phyloP scores from a whole-genome alignment of 2,888 invertebrate species.

The Dastarcus helophoroides region DNA sequence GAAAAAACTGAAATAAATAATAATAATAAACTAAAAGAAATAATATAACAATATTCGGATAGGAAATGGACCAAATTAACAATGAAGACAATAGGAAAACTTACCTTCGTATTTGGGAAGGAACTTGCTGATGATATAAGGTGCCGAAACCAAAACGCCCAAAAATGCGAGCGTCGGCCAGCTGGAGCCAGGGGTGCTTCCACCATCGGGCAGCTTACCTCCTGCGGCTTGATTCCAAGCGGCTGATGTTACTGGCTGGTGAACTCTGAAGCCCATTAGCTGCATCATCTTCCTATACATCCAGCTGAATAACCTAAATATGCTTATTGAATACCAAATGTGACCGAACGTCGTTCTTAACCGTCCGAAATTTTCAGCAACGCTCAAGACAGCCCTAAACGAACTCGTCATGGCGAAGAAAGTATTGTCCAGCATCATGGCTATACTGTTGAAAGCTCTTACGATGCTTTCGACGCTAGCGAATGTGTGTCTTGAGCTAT shows the following conservation, averaged over 20 bases:
- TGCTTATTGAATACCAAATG: slow-evolving; percentile 76
- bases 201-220: slow-evolving; percentile 20
- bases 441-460: slow-evolving; percentile 80
- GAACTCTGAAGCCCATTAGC: slow-evolving; percentile 48
- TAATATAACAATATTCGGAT: no score
- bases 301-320: slow-evolving; percentile 71
- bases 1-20: no score
- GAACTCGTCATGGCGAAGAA: slow-evolving; percentile 93
- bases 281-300: slow-evolving; percentile 63
- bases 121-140: slow-evolving; percentile 81
- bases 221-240: slow-evolving; percentile 39
- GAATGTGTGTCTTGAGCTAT: slow-evolving; percentile 84
- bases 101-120: slow-evolving; percentile 55
- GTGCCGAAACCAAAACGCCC: slow-evolving; percentile 78
- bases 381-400: slow-evolving; percentile 88
- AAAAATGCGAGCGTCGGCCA: slow-evolving; percentile 90
- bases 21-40: no score
- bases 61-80: no score
- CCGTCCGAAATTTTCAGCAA: slow-evolving; percentile 88
- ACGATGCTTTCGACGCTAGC: slow-evolving; percentile 81
- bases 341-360: slow-evolving; percentile 74
- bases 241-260: slow-evolving; percentile 21
- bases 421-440: slow-evolving; percentile 95
- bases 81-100: no score
- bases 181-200: slow-evolving; percentile 38